Evolutionary conservation across 1,140 invertebrate genomes (phyloP).

Genomic region (Formica selysi): DNA sequence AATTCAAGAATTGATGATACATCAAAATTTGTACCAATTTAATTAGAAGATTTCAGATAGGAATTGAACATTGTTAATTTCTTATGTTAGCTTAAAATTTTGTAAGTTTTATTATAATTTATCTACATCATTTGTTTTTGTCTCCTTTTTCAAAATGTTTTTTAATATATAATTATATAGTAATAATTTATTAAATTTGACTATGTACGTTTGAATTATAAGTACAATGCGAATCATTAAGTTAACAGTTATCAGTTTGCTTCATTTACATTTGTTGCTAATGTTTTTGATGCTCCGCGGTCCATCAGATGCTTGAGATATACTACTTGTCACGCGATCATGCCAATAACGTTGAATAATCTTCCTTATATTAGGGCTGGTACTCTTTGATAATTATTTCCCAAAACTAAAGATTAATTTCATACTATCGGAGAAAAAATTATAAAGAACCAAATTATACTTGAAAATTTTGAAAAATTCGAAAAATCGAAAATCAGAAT

Average conservation of each 20-base stretch:
- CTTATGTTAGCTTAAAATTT: constrained; percentile 2
- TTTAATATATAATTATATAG: neutral
- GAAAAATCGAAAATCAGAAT: neutral
- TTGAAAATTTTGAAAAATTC: constrained; percentile 1
- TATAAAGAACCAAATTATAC: neutral
- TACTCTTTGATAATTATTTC: neutral
- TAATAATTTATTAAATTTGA: constrained; percentile 1
- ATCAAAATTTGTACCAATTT: neutral
- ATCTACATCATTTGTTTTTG: constrained; percentile 14
- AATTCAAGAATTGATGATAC: neutral
- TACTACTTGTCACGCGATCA: constrained; percentile 20
- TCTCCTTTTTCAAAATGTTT: neutral
- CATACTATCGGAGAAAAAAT: neutral
- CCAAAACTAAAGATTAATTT: neutral
- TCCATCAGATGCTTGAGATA: constrained; percentile 16
- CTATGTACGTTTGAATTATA: neutral
- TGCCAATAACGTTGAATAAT: constrained; percentile 52
- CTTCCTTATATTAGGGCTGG: constrained; percentile 5
- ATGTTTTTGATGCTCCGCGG: constrained; percentile 48
- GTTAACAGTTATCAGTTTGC: constrained; percentile 27
- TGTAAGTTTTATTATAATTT: neutral
- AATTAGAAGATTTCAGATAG: neutral
- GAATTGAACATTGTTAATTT: neutral
- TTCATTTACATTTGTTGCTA: constrained; percentile 27
- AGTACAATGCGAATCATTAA: neutral